A percentile compares a stretch with the other conserved stretches of the same genome.
Evolutionary conservation across 1,140 invertebrate genomes (phyloP).

Genomic region (Dendrolimus kikuchii): DNA sequence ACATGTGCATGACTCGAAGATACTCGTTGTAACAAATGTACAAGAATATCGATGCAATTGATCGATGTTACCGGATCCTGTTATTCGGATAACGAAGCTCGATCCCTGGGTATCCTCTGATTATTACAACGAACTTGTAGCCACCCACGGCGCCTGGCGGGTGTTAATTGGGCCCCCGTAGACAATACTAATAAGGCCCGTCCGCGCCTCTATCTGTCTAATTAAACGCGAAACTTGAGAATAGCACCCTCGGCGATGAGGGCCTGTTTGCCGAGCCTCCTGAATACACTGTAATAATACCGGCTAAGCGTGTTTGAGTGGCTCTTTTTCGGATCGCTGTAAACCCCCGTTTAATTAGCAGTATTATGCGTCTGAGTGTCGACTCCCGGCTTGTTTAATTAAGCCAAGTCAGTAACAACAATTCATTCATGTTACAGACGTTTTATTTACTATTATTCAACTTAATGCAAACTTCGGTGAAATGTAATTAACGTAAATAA

Average conservation of each 20-base stretch:
- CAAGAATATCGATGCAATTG: neutral
- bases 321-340: slow-evolving; percentile 69
- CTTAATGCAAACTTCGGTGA: too few species aligned
- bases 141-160: slow-evolving; percentile 56
- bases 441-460: slow-evolving; percentile 10
- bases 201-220: slow-evolving; percentile 69
- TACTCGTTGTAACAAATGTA: too few species aligned
- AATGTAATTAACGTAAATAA: too few species aligned
- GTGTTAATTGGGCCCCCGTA: slow-evolving; percentile 70
- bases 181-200: slow-evolving; percentile 71
- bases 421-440: slow-evolving; percentile 34
- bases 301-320: slow-evolving; percentile 70
- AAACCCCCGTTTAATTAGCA: slow-evolving; percentile 69
- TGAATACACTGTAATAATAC: slow-evolving; percentile 70
- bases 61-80: slow-evolving; percentile 45
- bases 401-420: slow-evolving; percentile 68
- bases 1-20: too few species aligned
- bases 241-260: slow-evolving; percentile 63
- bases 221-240: slow-evolving; percentile 71
- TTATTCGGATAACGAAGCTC: slow-evolving; percentile 62
- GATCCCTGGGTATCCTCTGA: slow-evolving; percentile 52
- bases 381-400: slow-evolving; percentile 66
- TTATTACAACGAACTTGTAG: slow-evolving; percentile 67
- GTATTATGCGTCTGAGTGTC: slow-evolving; percentile 67
- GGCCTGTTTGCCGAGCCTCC: slow-evolving; percentile 63